phyloP scores from a whole-genome alignment of 2,113 vertebrate genomes.

The Rhadina sibilatrix region DNA sequence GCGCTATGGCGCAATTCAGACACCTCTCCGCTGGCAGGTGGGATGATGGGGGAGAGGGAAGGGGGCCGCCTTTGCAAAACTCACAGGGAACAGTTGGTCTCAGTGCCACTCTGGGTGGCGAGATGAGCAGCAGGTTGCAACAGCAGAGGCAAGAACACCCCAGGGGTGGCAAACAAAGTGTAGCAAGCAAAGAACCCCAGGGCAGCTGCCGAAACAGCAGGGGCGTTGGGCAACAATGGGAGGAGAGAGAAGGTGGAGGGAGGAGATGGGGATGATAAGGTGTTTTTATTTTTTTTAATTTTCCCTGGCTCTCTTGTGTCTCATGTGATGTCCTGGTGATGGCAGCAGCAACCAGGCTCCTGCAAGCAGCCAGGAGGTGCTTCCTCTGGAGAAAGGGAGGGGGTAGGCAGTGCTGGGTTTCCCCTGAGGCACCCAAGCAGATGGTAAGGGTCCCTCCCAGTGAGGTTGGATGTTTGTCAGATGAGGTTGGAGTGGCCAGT shows the following conservation, averaged over 20 bases:
- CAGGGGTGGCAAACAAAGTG: neutral
- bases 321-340: neutral
- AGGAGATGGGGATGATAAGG: neutral
- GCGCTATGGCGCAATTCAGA: neutral
- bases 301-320: neutral
- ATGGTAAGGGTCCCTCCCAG: neutral
- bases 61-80: neutral
- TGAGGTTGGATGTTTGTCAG: neutral
- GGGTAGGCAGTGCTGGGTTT: neutral
- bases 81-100: too few relatives aligned
- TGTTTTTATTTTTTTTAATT: neutral
- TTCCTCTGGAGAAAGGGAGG: neutral
- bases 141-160: neutral
- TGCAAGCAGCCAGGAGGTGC: neutral
- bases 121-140: neutral
- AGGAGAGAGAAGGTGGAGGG: neutral
- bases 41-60: too few relatives aligned
- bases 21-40: fast-evolving
- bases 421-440: neutral
- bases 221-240: neutral
- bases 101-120: too few relatives aligned
- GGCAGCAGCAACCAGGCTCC: neutral
- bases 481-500: too few relatives aligned
- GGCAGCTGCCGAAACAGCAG: neutral
- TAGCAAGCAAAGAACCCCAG: neutral